A percentile compares a stretch with the other conserved stretches of the same genome.
Evolutionary conservation across 2,888 invertebrate genomes (phyloP).

Genomic region (Lucinisca nassula): DNA sequence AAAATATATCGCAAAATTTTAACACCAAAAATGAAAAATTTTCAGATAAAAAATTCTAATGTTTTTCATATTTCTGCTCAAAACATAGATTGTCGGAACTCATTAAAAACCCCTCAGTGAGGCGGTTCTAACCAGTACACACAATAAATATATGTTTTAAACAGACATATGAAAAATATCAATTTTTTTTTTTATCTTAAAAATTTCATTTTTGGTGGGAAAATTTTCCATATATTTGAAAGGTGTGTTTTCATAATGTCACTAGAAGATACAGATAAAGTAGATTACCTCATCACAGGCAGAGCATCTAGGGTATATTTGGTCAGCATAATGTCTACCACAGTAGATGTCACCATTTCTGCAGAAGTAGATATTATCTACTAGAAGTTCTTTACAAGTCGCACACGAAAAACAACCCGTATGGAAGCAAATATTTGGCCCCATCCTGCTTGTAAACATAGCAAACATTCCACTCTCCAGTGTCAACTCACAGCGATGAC

Average conservation of each 20-base stretch:
- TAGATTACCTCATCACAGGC: slow-evolving; percentile 84
- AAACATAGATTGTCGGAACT: no score
- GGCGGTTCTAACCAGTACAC: no score
- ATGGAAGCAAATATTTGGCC: slow-evolving; percentile 79
- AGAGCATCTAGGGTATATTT: slow-evolving; percentile 80
- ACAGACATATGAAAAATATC: no score
- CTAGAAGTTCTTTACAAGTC: slow-evolving; percentile 81
- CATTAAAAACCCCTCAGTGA: no score
- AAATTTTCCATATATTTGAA: background rate
- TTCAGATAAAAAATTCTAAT: no score
- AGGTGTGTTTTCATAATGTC: background rate
- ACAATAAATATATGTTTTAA: no score
- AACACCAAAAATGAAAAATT: no score
- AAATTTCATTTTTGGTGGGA: no score
- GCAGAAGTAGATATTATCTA: slow-evolving; percentile 83
- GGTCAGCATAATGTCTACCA: slow-evolving; percentile 82
- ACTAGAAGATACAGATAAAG: no score
- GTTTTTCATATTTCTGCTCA: no score
- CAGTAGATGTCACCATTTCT: slow-evolving; percentile 81
- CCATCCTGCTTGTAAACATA: slow-evolving; percentile 76
- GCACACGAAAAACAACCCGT: slow-evolving; percentile 82
- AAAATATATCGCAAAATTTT: no score
- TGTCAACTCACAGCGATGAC: slow-evolving; percentile 77
- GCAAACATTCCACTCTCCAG: slow-evolving; percentile 78
- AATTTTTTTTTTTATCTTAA: no score